A percentile compares a stretch with the other conserved stretches of the same genome.
Conservation (phyloP, 2,888 invertebrate genomes). For the Osedax fenrisi region DNA sequence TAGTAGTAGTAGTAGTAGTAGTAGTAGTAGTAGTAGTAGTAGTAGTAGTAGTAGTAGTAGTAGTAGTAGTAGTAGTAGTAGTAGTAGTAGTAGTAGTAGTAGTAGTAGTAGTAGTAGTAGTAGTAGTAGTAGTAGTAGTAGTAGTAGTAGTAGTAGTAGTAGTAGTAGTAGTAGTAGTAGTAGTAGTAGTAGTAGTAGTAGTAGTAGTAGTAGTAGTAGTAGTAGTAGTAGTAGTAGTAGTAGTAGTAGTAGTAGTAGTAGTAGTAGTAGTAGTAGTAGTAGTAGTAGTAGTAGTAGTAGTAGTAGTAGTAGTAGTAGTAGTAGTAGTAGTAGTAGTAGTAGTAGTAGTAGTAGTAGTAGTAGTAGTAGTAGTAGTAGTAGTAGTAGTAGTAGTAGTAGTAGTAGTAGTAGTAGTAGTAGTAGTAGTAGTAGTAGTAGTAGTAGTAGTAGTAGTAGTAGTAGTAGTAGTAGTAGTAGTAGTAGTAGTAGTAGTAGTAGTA, state of each 20-base stretch:
- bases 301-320: background rate
- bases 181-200: background rate
- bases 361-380: background rate
- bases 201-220: background rate
- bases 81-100: background rate
- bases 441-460: background rate
- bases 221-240: background rate
- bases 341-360: background rate
- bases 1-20: background rate
- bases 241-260: background rate
- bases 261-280: background rate
- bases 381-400: background rate
- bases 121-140: constrained; percentile 23
- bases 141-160: constrained; percentile 12
- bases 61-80: background rate
- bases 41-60: background rate
- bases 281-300: background rate
- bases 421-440: background rate
- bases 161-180: background rate
- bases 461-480: background rate
- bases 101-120: constrained; percentile 19
- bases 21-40: background rate
- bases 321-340: background rate
- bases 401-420: background rate
- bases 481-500: background rate